Percentiles rank a stretch among this genome's conserved stretches.
phyloP scores from a whole-genome alignment of 2,797 vertebrate species.

The Sebastes flavidus region DNA sequence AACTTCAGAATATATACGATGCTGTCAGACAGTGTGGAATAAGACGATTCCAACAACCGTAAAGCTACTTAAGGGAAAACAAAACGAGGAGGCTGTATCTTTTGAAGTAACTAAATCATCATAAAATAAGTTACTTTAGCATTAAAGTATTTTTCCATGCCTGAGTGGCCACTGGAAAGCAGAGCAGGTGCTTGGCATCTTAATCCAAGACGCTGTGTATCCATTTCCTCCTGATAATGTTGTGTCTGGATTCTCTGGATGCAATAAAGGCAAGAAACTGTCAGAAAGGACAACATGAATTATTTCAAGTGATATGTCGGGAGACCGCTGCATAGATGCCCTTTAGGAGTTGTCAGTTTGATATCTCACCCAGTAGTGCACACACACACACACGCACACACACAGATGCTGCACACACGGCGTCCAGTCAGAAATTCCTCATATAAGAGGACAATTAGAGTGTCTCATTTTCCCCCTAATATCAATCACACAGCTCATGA shows the following conservation, averaged over 20 bases:
- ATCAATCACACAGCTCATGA: constrained; percentile 84
- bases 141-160: not conserved
- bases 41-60: not conserved
- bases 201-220: not conserved
- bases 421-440: constrained; percentile 71
- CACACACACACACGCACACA: constrained; percentile 31
- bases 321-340: constrained; percentile 69
- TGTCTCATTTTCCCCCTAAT: constrained; percentile 80
- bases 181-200: not conserved
- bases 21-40: not conserved
- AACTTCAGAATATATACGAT: not conserved
- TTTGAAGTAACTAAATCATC: not conserved
- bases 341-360: constrained; percentile 81
- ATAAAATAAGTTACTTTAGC: not conserved
- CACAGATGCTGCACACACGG: constrained; percentile 10
- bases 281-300: constrained; percentile 73
- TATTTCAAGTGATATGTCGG: constrained; percentile 77
- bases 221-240: constrained; percentile 7
- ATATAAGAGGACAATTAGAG: constrained; percentile 81
- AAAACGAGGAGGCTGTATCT: not conserved
- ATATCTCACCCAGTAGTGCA: constrained; percentile 70
- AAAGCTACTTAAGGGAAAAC: not conserved
- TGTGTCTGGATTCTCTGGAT: constrained; percentile 35
- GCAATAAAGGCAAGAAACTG: constrained; percentile 57
- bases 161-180: not conserved